Conservation (phyloP, 2,888 invertebrate genomes). For the Spodoptera littoralis region DNA sequence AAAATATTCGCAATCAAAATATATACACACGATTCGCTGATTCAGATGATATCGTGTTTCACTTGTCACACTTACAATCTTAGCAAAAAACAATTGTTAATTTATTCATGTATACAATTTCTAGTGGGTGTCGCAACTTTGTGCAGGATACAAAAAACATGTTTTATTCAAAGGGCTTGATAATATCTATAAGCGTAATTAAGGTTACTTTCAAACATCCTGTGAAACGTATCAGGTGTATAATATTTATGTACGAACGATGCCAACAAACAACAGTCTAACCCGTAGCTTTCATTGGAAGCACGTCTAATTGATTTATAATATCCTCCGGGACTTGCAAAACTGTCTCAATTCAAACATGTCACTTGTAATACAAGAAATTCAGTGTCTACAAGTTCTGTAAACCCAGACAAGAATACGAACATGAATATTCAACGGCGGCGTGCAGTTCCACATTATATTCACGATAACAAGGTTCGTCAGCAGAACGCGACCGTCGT, state of each 20-base stretch:
- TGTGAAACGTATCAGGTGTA: conserved; percentile 41
- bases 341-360: conserved; percentile 42
- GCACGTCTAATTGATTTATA: conserved; percentile 29
- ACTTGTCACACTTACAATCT: conserved; percentile 14
- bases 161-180: conserved; percentile 37
- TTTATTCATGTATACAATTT: conserved; percentile 43
- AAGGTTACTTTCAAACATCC: conserved; percentile 35
- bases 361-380: conserved; percentile 32
- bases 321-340: conserved; percentile 30
- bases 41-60: conserved; percentile 11
- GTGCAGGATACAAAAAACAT: conserved; percentile 33
- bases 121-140: conserved; percentile 28
- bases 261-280: conserved; percentile 31
- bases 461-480: conserved; percentile 86
- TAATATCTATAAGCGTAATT: conserved; percentile 40
- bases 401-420: conserved; percentile 70
- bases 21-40: neutral
- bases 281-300: conserved; percentile 15
- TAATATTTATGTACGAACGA: conserved; percentile 27
- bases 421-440: conserved; percentile 84
- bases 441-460: conserved; percentile 76
- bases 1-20: neutral
- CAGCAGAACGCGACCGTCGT: conserved; percentile 75
- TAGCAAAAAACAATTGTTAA: conserved; percentile 6
- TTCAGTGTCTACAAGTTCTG: conserved; percentile 47